phyloP scores from a whole-genome alignment of 2,888 invertebrate genomes.

The Crematogaster levior region DNA sequence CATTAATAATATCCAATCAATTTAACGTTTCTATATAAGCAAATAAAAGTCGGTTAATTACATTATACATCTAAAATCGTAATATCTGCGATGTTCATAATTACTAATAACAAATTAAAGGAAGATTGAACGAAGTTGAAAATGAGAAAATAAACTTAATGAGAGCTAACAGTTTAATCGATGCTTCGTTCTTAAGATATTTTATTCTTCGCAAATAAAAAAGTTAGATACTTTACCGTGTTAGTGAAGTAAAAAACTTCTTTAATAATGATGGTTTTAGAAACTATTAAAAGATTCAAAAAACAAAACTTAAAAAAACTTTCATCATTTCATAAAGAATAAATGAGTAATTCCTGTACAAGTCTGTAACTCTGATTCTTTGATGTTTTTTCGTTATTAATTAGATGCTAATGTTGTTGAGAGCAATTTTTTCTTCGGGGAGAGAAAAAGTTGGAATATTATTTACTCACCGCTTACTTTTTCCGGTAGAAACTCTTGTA shows the following conservation, averaged over 20 bases:
- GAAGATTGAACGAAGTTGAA: background rate
- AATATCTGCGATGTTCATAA: background rate
- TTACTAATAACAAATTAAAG: background rate
- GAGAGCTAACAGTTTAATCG: constrained; percentile 14
- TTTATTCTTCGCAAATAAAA: background rate
- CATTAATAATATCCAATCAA: background rate
- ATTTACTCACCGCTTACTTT: constrained; percentile 54
- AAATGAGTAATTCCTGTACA: background rate
- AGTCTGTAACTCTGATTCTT: constrained; percentile 39
- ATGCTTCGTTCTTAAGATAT: background rate
- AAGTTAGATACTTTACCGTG: background rate
- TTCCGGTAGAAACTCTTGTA: constrained; percentile 43
- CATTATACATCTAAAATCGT: background rate
- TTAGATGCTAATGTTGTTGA: constrained; percentile 49
- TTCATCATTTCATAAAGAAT: background rate
- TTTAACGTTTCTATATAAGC: background rate
- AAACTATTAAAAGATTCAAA: constrained; percentile 23
- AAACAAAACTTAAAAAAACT: background rate
- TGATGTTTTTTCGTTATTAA: constrained; percentile 59
- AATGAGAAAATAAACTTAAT: background rate
- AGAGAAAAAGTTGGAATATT: constrained; percentile 66
- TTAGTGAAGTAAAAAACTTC: background rate
- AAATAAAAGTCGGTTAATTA: constrained; percentile 6
- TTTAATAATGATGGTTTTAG: background rate
- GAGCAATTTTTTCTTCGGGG: constrained; percentile 54